Base-by-base conservation (phyloP, 2,888 invertebrate species). In the Sphecodes monilicornis region DNA sequence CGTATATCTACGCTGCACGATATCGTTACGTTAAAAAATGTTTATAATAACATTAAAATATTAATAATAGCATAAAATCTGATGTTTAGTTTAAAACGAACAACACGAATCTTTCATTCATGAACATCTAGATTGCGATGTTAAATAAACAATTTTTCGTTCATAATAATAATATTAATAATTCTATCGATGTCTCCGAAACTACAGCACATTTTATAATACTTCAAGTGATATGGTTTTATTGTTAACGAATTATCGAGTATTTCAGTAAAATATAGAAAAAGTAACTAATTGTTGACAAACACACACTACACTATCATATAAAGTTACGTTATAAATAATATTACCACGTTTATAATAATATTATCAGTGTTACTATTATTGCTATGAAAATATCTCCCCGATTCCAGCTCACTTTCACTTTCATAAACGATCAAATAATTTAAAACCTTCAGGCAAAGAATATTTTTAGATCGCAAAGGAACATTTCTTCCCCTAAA, bases 401-500 rank as follows among this genome's bases (percentile, higher is more conserved):
- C 5, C 54, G 43, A 82, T 74, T 74, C 18, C 32, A 70, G 29
- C 73, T 69, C 11, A 84, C 84, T 84, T 84, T 82, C 84, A 84
- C 84, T 84, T 82, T 84, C 82, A 54, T 84, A 76, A 70, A 81
- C 70, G 83, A 68, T 57, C 36, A 77, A 69, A 77, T 82, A 60
- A 77, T 70, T 73, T 77, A 64, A 77, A 82, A 74, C 50, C 39
- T 64, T 41, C 22, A n/a, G 32, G n/a, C 32, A 46, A 50, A n/a
- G 26, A 76, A 43, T 82, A 64, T 64, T 74, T 36, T 29, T 54
- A 16, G 39, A 71, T 46, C 16, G 1, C n/a, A 18, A 36, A 43
- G 2, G 46, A 66, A 70, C 54, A 16, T 29, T 41, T 57, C 26
- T 43, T 11, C 50, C 54, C 6, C 0, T 4, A 50, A 5, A 64